Conservation (phyloP, 2,113 vertebrate genomes). For the Oceanodroma tethys region DNA sequence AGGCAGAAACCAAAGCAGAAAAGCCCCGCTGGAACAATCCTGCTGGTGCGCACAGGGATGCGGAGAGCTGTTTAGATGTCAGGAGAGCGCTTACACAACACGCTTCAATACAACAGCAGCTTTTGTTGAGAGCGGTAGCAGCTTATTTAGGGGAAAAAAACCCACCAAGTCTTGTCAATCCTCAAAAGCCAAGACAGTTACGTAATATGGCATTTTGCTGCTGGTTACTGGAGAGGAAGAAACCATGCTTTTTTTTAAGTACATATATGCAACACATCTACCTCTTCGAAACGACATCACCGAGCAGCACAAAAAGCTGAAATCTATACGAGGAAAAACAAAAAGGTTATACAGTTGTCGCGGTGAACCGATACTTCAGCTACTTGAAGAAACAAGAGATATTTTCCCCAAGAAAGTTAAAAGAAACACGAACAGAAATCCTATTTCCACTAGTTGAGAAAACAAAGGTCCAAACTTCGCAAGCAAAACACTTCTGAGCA, state of each 20-base stretch:
- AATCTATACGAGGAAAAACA: conserved; percentile 59
- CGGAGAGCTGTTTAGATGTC: neutral
- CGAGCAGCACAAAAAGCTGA: conserved; percentile 67
- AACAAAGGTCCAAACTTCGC: neutral
- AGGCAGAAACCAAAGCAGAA: neutral
- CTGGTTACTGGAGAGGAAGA: neutral
- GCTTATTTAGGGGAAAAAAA: neutral
- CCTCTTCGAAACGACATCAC: conserved; percentile 60
- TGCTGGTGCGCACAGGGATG: neutral
- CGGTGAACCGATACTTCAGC: accelerated
- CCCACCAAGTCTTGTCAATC: neutral
- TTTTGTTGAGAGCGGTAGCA: neutral
- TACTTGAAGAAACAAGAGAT: neutral
- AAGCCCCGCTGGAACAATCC: neutral
- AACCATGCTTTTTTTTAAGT: conserved; percentile 39
- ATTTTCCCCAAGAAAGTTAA: neutral
- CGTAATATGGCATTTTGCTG: neutral
- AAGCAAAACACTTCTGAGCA: neutral
- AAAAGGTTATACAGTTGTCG: neutral
- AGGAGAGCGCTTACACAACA: neutral
- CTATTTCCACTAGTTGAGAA: neutral
- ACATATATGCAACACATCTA: conserved; percentile 25
- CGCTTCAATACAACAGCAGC: neutral
- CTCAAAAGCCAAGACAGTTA: conserved; percentile 17
- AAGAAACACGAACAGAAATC: neutral